phyloP scores from a whole-genome alignment of 2,888 invertebrate genomes.

The Diaphora mendica region DNA sequence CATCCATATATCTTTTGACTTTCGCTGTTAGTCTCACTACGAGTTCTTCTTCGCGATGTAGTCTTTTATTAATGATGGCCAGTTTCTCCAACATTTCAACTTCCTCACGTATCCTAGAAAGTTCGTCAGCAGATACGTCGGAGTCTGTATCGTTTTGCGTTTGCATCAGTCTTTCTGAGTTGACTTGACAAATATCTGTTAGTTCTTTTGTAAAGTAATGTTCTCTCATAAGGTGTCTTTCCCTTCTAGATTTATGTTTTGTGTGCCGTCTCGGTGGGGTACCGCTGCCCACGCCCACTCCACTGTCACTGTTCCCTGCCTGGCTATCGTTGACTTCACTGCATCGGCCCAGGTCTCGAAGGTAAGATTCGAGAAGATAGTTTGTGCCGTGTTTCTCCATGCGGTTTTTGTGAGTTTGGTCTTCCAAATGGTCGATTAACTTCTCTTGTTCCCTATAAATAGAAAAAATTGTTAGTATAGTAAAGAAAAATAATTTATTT shows the following conservation, averaged over 20 bases:
- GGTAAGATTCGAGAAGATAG: constrained; percentile 92
- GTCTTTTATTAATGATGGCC: constrained; percentile 90
- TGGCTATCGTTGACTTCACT: constrained; percentile 84
- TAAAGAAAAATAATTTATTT: not conserved
- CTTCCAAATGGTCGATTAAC: constrained; percentile 92
- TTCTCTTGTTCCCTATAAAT: constrained; percentile 89
- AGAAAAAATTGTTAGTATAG: not conserved
- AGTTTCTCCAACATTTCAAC: constrained; percentile 91
- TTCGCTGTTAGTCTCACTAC: constrained; percentile 89
- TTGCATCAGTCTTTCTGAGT: constrained; percentile 79
- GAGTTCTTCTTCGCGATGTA: constrained; percentile 91
- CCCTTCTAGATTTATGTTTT: constrained; percentile 84
- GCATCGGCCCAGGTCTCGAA: constrained; percentile 81
- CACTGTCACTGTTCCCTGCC: constrained; percentile 90
- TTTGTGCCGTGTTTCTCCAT: constrained; percentile 92
- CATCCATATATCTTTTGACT: constrained; percentile 87
- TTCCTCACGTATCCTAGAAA: constrained; percentile 88
- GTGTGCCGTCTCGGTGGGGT: constrained; percentile 85
- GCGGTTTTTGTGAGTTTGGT: constrained; percentile 90
- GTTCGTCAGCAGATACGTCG: constrained; percentile 81
- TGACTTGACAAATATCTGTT: constrained; percentile 84
- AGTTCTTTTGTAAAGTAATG: constrained; percentile 86
- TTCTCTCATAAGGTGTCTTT: constrained; percentile 83
- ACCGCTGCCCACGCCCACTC: constrained; percentile 89
- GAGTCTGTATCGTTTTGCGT: constrained; percentile 82